phyloP scores from a whole-genome alignment of 2,888 invertebrate genomes.

The Calliopum simillimum region DNA sequence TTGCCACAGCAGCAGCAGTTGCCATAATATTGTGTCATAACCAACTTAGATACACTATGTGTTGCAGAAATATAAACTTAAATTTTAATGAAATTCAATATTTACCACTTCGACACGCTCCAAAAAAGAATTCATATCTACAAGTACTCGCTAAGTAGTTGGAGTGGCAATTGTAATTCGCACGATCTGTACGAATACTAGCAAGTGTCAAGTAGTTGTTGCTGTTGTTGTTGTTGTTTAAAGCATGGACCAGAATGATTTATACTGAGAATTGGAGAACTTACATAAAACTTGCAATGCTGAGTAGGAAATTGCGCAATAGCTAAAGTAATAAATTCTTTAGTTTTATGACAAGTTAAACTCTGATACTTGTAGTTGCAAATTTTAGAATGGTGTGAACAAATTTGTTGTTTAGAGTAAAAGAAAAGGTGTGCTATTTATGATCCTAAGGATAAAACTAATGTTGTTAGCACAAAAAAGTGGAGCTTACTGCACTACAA shows the following conservation, averaged over 20 bases:
- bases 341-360: constrained; percentile 34
- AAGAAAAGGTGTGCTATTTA: too few relatives aligned
- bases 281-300: background rate
- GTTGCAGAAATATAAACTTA: constrained; percentile 12
- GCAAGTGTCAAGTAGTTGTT: constrained; percentile 10
- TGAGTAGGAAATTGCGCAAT: constrained; percentile 42
- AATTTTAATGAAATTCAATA: constrained; percentile 40
- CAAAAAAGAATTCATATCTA: constrained; percentile 32
- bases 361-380: background rate
- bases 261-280: background rate
- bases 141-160: background rate
- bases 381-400: constrained; percentile 2
- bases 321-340: constrained; percentile 40
- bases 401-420: too few relatives aligned
- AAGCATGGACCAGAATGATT: background rate
- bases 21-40: background rate
- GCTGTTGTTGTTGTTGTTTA: background rate
- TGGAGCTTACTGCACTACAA: too few relatives aligned
- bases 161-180: constrained; percentile 8
- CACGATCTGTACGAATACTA: constrained; percentile 19
- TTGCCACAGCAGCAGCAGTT: too few relatives aligned
- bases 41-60: background rate
- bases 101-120: constrained; percentile 41
- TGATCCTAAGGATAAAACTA: too few relatives aligned
- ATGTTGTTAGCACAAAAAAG: too few relatives aligned